Base-by-base conservation (phyloP, 2,797 vertebrate genomes). In the Pseudochaenichthys georgianus region DNA sequence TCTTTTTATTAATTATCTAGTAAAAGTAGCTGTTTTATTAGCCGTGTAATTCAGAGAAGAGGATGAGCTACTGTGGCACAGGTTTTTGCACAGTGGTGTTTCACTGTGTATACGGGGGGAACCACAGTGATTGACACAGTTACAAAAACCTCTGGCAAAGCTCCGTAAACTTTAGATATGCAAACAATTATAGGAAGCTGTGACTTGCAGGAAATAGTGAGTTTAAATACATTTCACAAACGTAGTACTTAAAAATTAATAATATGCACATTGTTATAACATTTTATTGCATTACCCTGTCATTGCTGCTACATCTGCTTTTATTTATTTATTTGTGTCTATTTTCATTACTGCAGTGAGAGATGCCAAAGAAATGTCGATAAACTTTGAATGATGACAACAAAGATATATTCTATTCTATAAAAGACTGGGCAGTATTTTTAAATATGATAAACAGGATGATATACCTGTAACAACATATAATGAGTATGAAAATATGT, bases 61-160 rank as follows among this genome's bases (percentile, higher is more conserved):
- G 1, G 15, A 5, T 17, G 17, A 43, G 42, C 55, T 17, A 19
- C 16, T 64, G 13, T 23, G 16, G 9, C 28, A 21, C 0, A 2
- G 43, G 71, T 88, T 86, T 88, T 85, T 88, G 77, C 21, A 45
- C 2, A n/a, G 19, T 46, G 17, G 9, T 83, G 21, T 50, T 58
- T 77, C 78, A 86, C 50, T 79, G 87, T 89, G 87, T 42, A 15
- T 42, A 17, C 5, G 46, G 19, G 73, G 9, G 6, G 28, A 16
- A 13, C 9, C 78, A 89, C 88, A 70, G 80, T 84, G 76, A 63
- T 73, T 57, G 9, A 45, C 51, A 53, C 54, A 9, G 42, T 48
- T 55, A 78, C 82, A 80, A 77, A 87, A 87, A 86, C 83, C 70
- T 53, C 38, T 17, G 9, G 2, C 4, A 15, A 38, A 34, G 23